These are phyloP conservation scores for Ctenomys sociabilis DNA, from an alignment of 2,113 vertebrate genomes.

Conservation along the genomic window DNA sequence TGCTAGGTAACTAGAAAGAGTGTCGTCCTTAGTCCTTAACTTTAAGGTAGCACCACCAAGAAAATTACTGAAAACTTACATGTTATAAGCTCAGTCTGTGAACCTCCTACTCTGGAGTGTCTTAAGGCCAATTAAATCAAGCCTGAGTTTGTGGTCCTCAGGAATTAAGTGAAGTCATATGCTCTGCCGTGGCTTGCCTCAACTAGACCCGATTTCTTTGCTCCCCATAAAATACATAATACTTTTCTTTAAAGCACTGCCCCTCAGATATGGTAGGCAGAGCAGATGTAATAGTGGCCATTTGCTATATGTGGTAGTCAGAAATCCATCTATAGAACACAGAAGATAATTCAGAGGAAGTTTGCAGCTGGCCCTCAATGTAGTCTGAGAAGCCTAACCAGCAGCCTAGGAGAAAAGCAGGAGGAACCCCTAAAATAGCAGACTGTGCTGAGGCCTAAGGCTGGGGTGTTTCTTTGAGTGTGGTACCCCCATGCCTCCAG, in stretches of 20 bases:
- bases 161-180: neutral
- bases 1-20: neutral
- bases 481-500: too few relatives aligned
- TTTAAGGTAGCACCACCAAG: neutral
- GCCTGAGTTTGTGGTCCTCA: neutral
- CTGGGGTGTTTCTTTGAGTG: fast-evolving
- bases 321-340: neutral
- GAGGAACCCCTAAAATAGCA: neutral
- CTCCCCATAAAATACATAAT: neutral
- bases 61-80: neutral
- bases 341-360: neutral
- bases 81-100: neutral
- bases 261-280: neutral
- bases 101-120: neutral
- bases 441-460: neutral
- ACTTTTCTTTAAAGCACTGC: neutral
- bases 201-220: neutral
- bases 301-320: neutral
- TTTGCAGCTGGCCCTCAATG: neutral
- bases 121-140: neutral
- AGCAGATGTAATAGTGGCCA: neutral
- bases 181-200: neutral
- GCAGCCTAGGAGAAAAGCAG: neutral
- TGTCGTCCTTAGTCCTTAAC: neutral
- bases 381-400: neutral